Conservation (phyloP, 2,888 invertebrate genomes). For the Diplolepis rosae region DNA sequence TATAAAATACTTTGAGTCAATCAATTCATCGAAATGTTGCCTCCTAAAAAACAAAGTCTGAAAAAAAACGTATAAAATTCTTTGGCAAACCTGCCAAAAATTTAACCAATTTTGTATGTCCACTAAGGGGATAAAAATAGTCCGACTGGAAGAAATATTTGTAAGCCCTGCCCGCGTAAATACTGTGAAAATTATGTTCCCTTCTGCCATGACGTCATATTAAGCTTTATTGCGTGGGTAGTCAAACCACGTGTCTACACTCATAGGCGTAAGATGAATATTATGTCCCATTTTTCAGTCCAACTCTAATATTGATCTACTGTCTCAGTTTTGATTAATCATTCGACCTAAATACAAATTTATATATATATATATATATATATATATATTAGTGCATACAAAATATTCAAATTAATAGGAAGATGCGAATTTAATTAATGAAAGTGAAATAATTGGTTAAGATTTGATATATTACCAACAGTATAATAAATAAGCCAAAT, state of each 20-base stretch:
- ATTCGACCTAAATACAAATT: background rate
- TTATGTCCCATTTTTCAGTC: background rate
- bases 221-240: conserved; percentile 3
- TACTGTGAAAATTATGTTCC: conserved; percentile 16
- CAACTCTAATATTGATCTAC: background rate
- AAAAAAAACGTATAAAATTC: conserved; percentile 7
- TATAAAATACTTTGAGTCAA: background rate
- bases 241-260: background rate
- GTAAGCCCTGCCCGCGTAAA: conserved; percentile 4
- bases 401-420: no score
- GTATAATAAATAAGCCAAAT: no score
- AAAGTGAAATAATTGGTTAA: no score
- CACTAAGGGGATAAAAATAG: conserved; percentile 6
- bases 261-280: conserved; percentile 9
- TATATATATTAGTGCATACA: no score
- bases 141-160: conserved; percentile 9
- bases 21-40: background rate
- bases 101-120: conserved; percentile 1
- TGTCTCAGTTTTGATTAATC: background rate
- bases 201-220: conserved; percentile 14
- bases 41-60: background rate
- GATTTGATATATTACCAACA: no score
- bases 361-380: background rate
- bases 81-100: conserved; percentile 25
- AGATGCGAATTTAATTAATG: no score